Conservation (phyloP, 2,888 invertebrate genomes). For the Tetheella fluctuosa region DNA sequence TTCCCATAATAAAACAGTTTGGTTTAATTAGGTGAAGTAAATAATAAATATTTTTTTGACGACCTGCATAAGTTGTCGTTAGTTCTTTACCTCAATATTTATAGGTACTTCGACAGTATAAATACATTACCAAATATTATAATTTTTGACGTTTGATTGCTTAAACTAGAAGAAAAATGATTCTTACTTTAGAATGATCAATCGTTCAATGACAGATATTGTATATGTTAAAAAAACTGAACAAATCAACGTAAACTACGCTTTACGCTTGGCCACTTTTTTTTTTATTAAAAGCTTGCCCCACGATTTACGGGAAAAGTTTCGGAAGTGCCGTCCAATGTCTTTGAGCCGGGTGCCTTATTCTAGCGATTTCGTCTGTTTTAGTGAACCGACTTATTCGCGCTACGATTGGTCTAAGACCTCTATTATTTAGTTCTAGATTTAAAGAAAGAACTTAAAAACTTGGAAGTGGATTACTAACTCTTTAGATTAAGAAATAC, state of each 20-base stretch:
- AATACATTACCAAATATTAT: too few relatives aligned
- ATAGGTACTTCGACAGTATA: too few relatives aligned
- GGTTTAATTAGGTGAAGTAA: too few relatives aligned
- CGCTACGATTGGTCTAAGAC: neutral
- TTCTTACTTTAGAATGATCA: too few relatives aligned
- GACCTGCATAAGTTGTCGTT: too few relatives aligned
- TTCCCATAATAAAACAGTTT: too few relatives aligned
- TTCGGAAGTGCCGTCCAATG: conserved; percentile 22
- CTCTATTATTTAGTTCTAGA: neutral
- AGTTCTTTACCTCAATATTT: too few relatives aligned
- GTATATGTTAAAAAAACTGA: too few relatives aligned
- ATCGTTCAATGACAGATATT: too few relatives aligned
- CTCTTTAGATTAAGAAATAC: neutral
- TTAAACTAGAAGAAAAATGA: too few relatives aligned
- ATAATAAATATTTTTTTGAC: too few relatives aligned
- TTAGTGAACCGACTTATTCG: neutral
- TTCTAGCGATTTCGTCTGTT: conserved; percentile 26
- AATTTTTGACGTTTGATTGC: too few relatives aligned
- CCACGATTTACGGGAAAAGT: conserved; percentile 16
- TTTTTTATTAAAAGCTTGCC: conserved; percentile 16
- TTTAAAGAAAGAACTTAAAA: neutral
- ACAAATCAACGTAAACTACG: conserved; percentile 16
- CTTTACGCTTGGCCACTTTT: conserved; percentile 9
- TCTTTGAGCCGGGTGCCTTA: conserved; percentile 37
- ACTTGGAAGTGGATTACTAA: neutral